Conservation (phyloP, 2,113 vertebrate species). For the Dolichallabes microphthalmus region DNA sequence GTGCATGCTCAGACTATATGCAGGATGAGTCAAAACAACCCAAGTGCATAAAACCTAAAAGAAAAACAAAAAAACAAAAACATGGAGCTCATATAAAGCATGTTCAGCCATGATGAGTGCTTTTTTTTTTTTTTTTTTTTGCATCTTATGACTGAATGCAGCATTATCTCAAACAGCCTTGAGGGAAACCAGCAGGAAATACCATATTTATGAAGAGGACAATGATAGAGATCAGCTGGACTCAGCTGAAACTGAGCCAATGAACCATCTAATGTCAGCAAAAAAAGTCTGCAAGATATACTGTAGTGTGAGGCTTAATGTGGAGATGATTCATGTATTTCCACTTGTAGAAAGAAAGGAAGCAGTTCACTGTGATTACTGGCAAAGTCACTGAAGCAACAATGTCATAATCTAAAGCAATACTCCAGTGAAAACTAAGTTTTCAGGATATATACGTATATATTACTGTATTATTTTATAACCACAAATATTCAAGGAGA, state of each 20-base stretch:
- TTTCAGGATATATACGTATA: neutral
- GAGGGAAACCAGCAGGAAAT: neutral
- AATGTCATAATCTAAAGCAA: neutral
- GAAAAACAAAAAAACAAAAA: neutral
- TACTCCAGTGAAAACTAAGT: neutral
- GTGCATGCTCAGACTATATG: conserved; percentile 16
- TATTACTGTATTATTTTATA: neutral
- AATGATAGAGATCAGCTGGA: conserved; percentile 3
- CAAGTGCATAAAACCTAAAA: neutral
- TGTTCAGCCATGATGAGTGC: neutral
- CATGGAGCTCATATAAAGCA: neutral
- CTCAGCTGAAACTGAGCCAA: neutral
- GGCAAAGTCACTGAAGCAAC: neutral
- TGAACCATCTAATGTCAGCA: neutral
- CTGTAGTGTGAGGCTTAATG: neutral
- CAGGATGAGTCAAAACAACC: conserved; percentile 31
- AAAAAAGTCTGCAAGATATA: neutral
- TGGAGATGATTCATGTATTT: neutral
- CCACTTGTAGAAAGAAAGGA: neutral
- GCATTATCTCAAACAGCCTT: neutral
- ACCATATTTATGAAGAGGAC: conserved; percentile 1
- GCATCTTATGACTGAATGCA: neutral
- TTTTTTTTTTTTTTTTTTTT: neutral
- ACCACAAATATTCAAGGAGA: neutral
- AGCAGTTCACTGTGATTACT: conserved; percentile 1